phyloP scores from a whole-genome alignment of 2,113 vertebrate genomes.

The Brienomyrus longianalis region DNA sequence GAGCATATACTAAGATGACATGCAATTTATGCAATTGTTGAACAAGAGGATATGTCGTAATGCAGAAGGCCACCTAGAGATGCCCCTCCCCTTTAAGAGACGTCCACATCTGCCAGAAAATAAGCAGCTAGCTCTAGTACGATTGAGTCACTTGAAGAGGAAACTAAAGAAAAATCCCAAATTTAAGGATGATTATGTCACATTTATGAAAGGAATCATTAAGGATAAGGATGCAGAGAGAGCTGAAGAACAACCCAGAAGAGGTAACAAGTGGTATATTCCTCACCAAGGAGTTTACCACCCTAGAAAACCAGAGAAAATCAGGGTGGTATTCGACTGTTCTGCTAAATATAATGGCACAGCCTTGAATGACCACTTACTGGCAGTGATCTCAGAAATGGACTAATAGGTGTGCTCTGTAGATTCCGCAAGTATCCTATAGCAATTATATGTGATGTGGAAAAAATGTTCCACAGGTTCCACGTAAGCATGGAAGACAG shows the following conservation, averaged over 20 bases:
- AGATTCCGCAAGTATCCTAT: too few species aligned
- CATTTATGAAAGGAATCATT: background rate
- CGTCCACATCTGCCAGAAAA: constrained; percentile 14
- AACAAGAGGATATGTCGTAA: too few species aligned
- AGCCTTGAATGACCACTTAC: too few species aligned
- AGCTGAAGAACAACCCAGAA: background rate
- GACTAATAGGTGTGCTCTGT: too few species aligned
- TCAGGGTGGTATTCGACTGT: background rate
- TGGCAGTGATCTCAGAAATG: too few species aligned
- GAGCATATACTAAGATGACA: constrained; percentile 10
- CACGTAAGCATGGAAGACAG: too few species aligned
- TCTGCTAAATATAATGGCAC: too few species aligned
- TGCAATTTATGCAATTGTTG: background rate
- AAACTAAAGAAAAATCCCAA: background rate
- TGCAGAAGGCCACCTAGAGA: constrained; percentile 8
- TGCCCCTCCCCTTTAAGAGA: constrained; percentile 11
- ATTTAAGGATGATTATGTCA: background rate
- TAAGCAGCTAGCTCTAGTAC: background rate
- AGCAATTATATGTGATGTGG: too few species aligned
- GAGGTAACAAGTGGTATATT: background rate
- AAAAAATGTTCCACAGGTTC: too few species aligned
- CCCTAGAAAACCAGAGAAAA: background rate
- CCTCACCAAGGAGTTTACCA: constrained; percentile 5
- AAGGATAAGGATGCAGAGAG: background rate
- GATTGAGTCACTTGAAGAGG: background rate